A percentile compares a stretch with the other conserved stretches of the same genome.
Evolutionary conservation across 1,140 invertebrate genomes (phyloP).

Genomic region (Eriosoma lanigerum): DNA sequence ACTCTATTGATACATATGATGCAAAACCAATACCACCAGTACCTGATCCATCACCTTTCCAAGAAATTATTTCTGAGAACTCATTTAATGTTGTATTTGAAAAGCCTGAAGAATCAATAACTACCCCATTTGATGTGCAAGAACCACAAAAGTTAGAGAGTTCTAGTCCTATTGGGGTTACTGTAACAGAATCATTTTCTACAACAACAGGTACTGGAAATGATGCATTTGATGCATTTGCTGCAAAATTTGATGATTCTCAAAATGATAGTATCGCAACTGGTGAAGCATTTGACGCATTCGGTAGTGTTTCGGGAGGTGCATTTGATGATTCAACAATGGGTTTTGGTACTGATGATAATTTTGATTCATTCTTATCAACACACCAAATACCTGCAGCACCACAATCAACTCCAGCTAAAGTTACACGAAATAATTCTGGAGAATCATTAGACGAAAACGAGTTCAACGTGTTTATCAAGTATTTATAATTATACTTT

Average conservation of each 20-base stretch:
- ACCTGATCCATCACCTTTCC: slow-evolving; percentile 25
- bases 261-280: slow-evolving; percentile 59
- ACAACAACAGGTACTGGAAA: slow-evolving; percentile 2
- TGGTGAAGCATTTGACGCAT: slow-evolving; percentile 64
- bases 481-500: slow-evolving; percentile 59
- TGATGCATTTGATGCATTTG: slow-evolving; percentile 80
- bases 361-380: slow-evolving; percentile 81
- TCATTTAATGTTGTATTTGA: background rate
- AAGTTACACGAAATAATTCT: slow-evolving; percentile 67
- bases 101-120: background rate
- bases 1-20: background rate
- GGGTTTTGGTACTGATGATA: slow-evolving; percentile 70
- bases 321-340: slow-evolving; percentile 30
- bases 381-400: slow-evolving; percentile 68
- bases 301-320: slow-evolving; percentile 57
- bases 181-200: background rate
- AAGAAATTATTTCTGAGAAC: background rate
- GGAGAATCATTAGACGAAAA: slow-evolving; percentile 75
- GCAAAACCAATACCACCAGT: slow-evolving; percentile 2
- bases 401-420: slow-evolving; percentile 60
- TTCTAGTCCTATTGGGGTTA: background rate
- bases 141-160: background rate
- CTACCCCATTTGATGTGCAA: background rate
- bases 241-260: slow-evolving; percentile 75
- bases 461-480: slow-evolving; percentile 78